A percentile compares a stretch with the other conserved stretches of the same genome.
These are phyloP conservation scores for Thereva unica DNA, from an alignment of 2,888 invertebrate genomes.

Conservation along the genomic window DNA sequence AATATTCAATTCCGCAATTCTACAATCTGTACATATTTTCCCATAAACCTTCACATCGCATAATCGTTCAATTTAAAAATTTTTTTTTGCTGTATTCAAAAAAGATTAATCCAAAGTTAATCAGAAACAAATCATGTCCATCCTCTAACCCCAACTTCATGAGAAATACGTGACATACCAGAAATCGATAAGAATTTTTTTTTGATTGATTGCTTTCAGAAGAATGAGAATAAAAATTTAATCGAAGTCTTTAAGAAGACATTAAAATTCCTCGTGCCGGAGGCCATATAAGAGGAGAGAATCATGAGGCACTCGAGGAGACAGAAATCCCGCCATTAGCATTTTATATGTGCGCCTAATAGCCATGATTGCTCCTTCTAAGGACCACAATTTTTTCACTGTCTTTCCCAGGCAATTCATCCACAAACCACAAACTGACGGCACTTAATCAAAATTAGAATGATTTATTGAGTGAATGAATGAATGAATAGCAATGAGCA, in stretches of 20 bases:
- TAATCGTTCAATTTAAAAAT: no score
- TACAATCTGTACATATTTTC: no score
- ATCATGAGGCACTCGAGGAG: neutral
- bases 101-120: no score
- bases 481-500: slow-evolving; percentile 27
- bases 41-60: no score
- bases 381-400: slow-evolving; percentile 3
- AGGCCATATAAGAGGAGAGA: neutral
- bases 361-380: slow-evolving; percentile 16
- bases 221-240: slow-evolving; percentile 25
- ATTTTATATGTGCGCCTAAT: slow-evolving; percentile 28
- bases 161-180: slow-evolving; percentile 12
- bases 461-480: slow-evolving; percentile 26
- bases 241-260: slow-evolving; percentile 30
- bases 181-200: slow-evolving; percentile 32
- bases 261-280: slow-evolving; percentile 28
- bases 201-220: slow-evolving; percentile 26
- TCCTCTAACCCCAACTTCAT: neutral
- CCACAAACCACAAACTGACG: slow-evolving; percentile 16
- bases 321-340: slow-evolving; percentile 12
- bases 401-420: slow-evolving; percentile 20
- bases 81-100: no score
- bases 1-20: no score
- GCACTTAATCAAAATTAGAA: slow-evolving; percentile 31
- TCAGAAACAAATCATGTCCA: no score